A percentile compares a stretch with the other conserved stretches of the same genome.
These are phyloP conservation scores for Dryobotodes eremita DNA, from an alignment of 2,888 invertebrate species.

Conservation along the genomic window DNA sequence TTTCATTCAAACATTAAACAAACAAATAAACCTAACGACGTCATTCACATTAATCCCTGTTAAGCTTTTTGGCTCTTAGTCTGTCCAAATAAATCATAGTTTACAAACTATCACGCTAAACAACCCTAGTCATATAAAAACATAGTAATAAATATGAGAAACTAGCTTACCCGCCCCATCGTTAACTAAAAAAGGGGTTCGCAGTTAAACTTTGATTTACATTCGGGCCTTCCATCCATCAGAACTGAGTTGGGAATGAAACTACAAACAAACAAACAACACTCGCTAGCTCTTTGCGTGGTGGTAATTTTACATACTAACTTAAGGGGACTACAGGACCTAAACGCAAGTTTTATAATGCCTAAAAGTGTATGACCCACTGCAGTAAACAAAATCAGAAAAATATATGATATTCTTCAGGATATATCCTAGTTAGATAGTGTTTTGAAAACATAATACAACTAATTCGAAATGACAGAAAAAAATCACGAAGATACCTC, in stretches of 20 bases:
- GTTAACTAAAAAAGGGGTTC: constrained; percentile 53
- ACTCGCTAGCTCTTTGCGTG: background rate
- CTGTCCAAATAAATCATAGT: constrained; percentile 38
- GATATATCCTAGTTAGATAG: no score
- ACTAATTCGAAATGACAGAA: no score
- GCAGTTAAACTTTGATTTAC: constrained; percentile 52
- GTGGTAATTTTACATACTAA: constrained; percentile 4
- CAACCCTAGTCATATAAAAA: constrained; percentile 32
- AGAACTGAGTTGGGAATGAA: constrained; percentile 24
- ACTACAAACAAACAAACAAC: constrained; percentile 55
- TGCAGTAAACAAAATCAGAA: no score
- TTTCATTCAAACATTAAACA: background rate
- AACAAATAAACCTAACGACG: background rate
- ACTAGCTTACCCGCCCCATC: constrained; percentile 36
- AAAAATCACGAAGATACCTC: no score
- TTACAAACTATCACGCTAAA: constrained; percentile 25
- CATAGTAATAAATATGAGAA: constrained; percentile 52
- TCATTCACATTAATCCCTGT: background rate
- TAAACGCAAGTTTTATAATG: no score
- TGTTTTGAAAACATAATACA: no score
- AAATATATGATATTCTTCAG: no score
- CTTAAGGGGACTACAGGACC: no score
- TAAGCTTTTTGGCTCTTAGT: background rate
- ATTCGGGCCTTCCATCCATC: constrained; percentile 49
- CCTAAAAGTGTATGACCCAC: no score